Percentiles rank a stretch among this genome's conserved stretches.
These are phyloP conservation scores for Montipora sp. DNA, from an alignment of 64 coral and sea anemone genomes.

Conservation along the genomic window DNA sequence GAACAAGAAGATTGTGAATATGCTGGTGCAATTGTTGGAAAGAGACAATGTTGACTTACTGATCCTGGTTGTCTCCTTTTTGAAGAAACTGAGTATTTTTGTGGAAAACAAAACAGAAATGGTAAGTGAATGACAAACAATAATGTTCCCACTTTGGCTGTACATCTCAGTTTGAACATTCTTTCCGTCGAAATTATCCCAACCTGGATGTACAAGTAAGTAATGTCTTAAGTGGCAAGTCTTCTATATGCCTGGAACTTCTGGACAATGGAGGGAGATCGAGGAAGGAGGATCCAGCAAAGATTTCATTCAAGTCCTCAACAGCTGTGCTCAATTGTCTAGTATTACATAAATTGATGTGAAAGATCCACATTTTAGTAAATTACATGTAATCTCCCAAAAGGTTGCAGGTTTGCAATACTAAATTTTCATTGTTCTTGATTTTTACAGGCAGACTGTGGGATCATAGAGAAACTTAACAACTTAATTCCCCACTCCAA, in stretches of 20 bases:
- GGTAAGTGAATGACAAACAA: slow-evolving; percentile 41
- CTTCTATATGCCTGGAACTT: no score
- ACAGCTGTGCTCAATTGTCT: no score
- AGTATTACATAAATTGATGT: no score
- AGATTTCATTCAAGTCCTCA: no score
- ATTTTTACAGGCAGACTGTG: slow-evolving; percentile 28
- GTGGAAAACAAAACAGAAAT: slow-evolving; percentile 98
- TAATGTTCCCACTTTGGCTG: neutral
- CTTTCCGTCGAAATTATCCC: no score
- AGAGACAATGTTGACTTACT: slow-evolving; percentile 92
- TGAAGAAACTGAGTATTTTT: slow-evolving; percentile 97
- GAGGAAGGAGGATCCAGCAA: no score
- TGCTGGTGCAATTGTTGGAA: slow-evolving; percentile 85
- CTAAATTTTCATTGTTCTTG: neutral
- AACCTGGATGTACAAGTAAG: no score
- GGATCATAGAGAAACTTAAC: slow-evolving; percentile 56
- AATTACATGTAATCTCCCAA: no score
- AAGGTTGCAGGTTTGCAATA: neutral
- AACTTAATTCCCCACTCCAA: slow-evolving; percentile 66
- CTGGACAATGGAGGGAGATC: no score
- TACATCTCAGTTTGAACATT: no score
- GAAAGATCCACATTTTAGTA: no score
- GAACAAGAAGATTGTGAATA: slow-evolving; percentile 86
- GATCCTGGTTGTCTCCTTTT: slow-evolving; percentile 94
- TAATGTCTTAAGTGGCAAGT: no score